phyloP scores from a whole-genome alignment of 2,888 invertebrate genomes.

The Trissolcus japonicus region DNA sequence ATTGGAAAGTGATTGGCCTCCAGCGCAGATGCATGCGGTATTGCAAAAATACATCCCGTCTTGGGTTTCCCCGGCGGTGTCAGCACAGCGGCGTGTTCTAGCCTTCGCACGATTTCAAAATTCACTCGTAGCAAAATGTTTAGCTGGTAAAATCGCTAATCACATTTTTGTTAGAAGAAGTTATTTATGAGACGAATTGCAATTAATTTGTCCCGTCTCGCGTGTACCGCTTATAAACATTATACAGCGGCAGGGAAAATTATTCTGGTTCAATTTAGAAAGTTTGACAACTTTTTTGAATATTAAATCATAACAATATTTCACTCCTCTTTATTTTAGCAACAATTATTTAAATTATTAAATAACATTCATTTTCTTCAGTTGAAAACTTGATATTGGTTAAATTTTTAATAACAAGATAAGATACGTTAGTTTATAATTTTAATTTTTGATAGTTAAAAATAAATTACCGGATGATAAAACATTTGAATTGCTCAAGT shows the following conservation, averaged over 20 bases:
- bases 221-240: constrained; percentile 14
- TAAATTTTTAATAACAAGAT: no score
- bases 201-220: constrained; percentile 16
- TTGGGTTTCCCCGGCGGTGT: constrained; percentile 15
- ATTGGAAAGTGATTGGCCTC: constrained; percentile 4
- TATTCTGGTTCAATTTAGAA: constrained; percentile 30
- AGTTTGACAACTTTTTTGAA: constrained; percentile 14
- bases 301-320: constrained; percentile 8
- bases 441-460: constrained; percentile 11
- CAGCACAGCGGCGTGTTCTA: not conserved
- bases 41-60: constrained; percentile 19
- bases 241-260: constrained; percentile 8
- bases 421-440: no score
- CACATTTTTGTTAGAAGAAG: constrained; percentile 12
- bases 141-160: constrained; percentile 12
- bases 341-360: no score
- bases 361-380: constrained; percentile 11
- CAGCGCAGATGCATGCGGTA: not conserved
- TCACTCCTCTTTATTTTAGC: no score
- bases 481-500: no score
- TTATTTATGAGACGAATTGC: constrained; percentile 6
- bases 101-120: constrained; percentile 18
- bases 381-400: no score
- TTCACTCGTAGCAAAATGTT: not conserved
- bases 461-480: no score